phyloP scores from a whole-genome alignment of 2,888 invertebrate species.

The Nomada fucata region DNA sequence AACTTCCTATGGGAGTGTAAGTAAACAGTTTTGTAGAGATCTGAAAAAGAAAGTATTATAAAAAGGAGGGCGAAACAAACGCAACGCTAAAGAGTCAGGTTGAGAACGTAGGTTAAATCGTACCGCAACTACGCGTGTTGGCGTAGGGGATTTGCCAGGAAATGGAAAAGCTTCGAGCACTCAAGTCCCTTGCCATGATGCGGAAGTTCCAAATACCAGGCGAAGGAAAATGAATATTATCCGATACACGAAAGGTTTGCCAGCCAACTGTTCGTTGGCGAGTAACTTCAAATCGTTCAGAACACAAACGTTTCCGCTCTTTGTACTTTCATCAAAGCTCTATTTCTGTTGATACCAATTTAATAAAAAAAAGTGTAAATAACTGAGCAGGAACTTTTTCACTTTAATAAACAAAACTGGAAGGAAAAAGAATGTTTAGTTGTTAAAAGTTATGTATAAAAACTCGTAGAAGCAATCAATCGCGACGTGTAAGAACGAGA shows the following conservation, averaged over 20 bases:
- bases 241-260: constrained; percentile 23
- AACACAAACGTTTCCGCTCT: constrained; percentile 2
- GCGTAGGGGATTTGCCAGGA: constrained; percentile 68
- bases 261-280: constrained; percentile 38
- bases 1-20: neutral
- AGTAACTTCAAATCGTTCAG: constrained; percentile 39
- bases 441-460: neutral
- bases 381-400: neutral
- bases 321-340: neutral
- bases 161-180: constrained; percentile 73
- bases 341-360: constrained; percentile 6
- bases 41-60: neutral
- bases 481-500: too few species aligned
- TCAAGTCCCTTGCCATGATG: constrained; percentile 40
- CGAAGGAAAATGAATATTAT: constrained; percentile 57
- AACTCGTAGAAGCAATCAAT: too few species aligned
- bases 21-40: constrained; percentile 3
- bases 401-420: neutral
- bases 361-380: neutral
- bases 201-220: constrained; percentile 54
- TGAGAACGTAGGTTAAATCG: constrained; percentile 52
- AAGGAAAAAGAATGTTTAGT: too few species aligned
- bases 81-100: constrained; percentile 32
- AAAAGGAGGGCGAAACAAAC: neutral
- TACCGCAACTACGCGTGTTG: constrained; percentile 56